Evolutionary conservation across 2,888 invertebrate genomes (phyloP), one percentile per base, ranked within the genome.

Genomic region (Melanargia galathea): DNA sequence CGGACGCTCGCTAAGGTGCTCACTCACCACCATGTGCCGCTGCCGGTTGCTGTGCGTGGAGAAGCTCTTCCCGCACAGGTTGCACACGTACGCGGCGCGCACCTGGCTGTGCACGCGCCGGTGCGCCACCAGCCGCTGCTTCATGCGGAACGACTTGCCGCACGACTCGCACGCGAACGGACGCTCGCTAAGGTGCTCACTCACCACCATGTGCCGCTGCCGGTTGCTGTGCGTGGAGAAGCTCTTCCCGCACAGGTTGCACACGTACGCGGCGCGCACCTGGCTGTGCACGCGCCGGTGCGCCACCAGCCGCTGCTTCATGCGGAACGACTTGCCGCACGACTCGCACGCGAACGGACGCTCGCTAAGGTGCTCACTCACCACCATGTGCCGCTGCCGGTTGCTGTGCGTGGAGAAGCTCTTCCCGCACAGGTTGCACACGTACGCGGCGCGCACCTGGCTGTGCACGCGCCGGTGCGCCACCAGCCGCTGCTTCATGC

Each of bases 1-100:
- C 0, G 89, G 90, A 0, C 84, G 75, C 71, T 90, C 90, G 43
- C 87, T 11, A 2, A 30, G 10, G 35, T 33, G 24, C 2, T 10
- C n/a, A 86, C 90, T 84, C 66, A 90, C 90, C 76, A 87, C 87
- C 90, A 89, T 89, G 40, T 90, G 90, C 69, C 90, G 62, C 73
- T 87, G 86, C 0, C 88, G 52, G 71, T 90, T 90, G 73, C 86
- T 87, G 62, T 86, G 86, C 62, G 87, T 86, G 0, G 83, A 80
- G 79, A 91, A 90, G 66, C 80, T 82, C 61, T 90, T 90, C 45
- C 85, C 87, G 73, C 90, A 91, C 1, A 87, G 70, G 0, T 66
- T 58, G 67, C 90, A 90, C 2, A 67, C 74, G 76, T 87, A 88
- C 1, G 75, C 76, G 0, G 80, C 75, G 0, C 81, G 73, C n/a